These are phyloP conservation scores for Trypoxylus dichotomus DNA, from an alignment of 1,140 invertebrate genomes.

Conservation along the genomic window DNA sequence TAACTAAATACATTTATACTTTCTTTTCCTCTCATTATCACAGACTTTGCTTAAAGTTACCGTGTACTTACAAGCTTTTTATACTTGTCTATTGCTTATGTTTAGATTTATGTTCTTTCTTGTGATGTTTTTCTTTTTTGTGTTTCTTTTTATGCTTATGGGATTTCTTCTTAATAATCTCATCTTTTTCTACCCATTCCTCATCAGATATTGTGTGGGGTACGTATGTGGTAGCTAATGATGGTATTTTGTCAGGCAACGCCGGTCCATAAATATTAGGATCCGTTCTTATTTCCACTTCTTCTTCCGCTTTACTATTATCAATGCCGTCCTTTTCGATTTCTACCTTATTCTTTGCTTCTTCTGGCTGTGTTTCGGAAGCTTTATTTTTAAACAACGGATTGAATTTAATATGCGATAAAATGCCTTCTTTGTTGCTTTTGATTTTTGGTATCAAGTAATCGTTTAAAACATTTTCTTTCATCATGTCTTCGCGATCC, in stretches of 20 bases:
- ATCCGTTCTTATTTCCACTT: background rate
- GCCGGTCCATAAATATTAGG: conserved; percentile 44
- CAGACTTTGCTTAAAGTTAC: background rate
- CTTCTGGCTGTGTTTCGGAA: background rate
- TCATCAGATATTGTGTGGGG: conserved; percentile 34
- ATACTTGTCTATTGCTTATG: conserved; percentile 2
- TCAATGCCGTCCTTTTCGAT: background rate
- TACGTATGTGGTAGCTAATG: background rate
- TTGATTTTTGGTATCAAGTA: conserved; percentile 50
- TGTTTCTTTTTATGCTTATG: conserved; percentile 41
- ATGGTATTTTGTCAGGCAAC: conserved; percentile 39
- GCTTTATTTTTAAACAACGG: conserved; percentile 14
- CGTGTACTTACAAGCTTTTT: background rate
- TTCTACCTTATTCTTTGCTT: background rate
- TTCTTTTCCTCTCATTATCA: background rate
- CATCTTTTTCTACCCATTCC: conserved; percentile 48
- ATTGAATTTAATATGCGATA: conserved; percentile 46
- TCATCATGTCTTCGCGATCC: conserved; percentile 33
- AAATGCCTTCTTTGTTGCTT: conserved; percentile 48
- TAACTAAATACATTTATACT: background rate
- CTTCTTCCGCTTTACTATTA: background rate
- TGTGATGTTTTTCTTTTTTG: conserved; percentile 39
- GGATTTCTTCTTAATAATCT: conserved; percentile 33
- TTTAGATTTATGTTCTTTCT: conserved; percentile 25
- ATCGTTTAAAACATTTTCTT: conserved; percentile 42